Conservation (phyloP, 2,888 invertebrate genomes). For the Drosophila cyrtoloma region DNA sequence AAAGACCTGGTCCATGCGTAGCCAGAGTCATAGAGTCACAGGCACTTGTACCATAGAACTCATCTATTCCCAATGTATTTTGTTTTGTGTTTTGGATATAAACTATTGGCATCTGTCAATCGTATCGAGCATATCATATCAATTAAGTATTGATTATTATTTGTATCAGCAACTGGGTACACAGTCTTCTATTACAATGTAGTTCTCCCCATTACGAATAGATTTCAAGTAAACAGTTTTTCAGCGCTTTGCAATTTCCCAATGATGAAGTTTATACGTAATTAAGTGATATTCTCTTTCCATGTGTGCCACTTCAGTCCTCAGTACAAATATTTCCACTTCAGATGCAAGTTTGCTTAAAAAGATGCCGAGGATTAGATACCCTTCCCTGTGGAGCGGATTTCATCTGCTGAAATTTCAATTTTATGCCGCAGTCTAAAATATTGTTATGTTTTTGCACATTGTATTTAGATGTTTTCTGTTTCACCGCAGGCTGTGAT, state of each 20-base stretch:
- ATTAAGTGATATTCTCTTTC: not conserved
- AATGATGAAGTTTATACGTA: not conserved
- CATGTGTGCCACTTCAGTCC: not conserved
- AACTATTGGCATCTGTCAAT: not conserved
- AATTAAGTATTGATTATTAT: slow-evolving; percentile 4
- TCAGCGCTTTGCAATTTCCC: not conserved
- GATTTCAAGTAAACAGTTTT: not conserved
- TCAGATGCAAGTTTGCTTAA: not conserved
- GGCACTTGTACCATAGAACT: not conserved
- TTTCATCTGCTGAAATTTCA: not conserved
- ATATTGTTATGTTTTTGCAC: not conserved
- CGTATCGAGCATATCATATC: not conserved
- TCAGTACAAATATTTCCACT: not conserved
- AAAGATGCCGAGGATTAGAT: not conserved
- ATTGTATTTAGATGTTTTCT: not conserved
- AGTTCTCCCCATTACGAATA: not conserved
- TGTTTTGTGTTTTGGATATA: slow-evolving; percentile 7
- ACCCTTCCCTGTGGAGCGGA: not conserved
- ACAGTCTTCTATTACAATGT: not conserved
- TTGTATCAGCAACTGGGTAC: not conserved
- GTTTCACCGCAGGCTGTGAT: not conserved
- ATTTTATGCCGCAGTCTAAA: not conserved
- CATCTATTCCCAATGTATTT: not conserved
- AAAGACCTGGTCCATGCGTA: slow-evolving; percentile 3
- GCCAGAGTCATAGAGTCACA: not conserved